Evolutionary conservation across 2,797 vertebrate species (phyloP).

Genomic region (Novumbra hubbsi): DNA sequence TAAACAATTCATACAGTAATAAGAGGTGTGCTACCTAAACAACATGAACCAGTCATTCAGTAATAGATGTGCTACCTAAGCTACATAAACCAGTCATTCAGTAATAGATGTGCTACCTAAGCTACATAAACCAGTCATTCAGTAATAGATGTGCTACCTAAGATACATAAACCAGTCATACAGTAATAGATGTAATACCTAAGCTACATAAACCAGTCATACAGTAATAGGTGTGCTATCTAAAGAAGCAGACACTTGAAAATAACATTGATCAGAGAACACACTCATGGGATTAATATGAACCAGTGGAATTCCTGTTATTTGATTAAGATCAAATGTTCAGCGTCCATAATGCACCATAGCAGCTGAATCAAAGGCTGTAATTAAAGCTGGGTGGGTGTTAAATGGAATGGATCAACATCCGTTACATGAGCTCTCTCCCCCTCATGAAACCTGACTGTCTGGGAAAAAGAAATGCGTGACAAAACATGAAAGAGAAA

Average conservation of each 20-base stretch:
- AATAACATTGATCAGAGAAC: slow-evolving; percentile 42
- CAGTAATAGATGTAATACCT: no score
- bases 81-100: no score
- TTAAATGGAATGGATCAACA: slow-evolving; percentile 33
- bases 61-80: no score
- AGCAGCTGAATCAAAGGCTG: slow-evolving; percentile 50
- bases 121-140: no score
- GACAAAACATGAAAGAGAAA: slow-evolving; percentile 14
- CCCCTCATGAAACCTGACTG: slow-evolving; percentile 42
- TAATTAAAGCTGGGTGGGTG: slow-evolving; percentile 51
- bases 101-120: no score
- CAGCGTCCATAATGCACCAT: slow-evolving; percentile 40
- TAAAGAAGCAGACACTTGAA: slow-evolving; percentile 20
- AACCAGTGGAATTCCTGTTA: slow-evolving; percentile 43
- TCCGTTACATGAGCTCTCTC: slow-evolving; percentile 16
- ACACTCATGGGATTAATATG: slow-evolving; percentile 44
- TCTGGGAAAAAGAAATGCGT: slow-evolving; percentile 35
- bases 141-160: no score
- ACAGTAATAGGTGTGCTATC: background rate
- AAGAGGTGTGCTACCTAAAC: no score
- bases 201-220: background rate
- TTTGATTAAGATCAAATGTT: slow-evolving; percentile 57
- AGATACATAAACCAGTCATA: no score
- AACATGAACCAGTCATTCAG: no score
- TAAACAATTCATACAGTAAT: no score